A percentile compares a stretch with the other conserved stretches of the same genome.
These are phyloP conservation scores for Otus scops DNA, from an alignment of 2,797 vertebrate species.

Conservation along the genomic window DNA sequence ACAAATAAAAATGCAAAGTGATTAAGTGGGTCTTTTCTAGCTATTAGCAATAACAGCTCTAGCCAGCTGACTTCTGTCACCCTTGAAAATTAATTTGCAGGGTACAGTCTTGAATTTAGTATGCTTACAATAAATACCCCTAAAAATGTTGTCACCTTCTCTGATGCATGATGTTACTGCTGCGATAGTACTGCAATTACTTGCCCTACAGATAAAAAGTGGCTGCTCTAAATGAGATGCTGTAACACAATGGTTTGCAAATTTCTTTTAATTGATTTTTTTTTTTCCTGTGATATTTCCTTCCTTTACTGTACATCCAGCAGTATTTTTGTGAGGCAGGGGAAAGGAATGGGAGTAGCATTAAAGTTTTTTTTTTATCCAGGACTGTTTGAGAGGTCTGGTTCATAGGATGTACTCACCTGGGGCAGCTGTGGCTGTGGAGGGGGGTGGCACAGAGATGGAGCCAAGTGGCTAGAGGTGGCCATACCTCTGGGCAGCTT, in stretches of 20 bases:
- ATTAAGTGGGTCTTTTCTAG: constrained; percentile 55
- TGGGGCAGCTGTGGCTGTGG: neutral
- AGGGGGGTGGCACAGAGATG: neutral
- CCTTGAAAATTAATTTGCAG: constrained; percentile 37
- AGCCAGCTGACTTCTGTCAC: constrained; percentile 50
- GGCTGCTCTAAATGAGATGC: neutral
- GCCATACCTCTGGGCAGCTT: fast-evolving
- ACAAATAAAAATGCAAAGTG: constrained; percentile 57
- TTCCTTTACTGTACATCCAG: neutral
- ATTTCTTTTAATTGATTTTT: constrained; percentile 24
- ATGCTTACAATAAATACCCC: constrained; percentile 32
- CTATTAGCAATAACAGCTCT: constrained; percentile 37
- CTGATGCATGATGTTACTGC: neutral
- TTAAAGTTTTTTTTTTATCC: neutral
- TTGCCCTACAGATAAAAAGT: constrained; percentile 17
- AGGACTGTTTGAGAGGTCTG: neutral
- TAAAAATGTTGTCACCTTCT: constrained; percentile 9
- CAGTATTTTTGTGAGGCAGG: neutral
- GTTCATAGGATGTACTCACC: fast-evolving
- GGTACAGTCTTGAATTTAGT: constrained; percentile 17
- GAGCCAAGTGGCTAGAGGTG: neutral
- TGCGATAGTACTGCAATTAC: neutral
- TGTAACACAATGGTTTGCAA: neutral
- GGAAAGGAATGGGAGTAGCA: neutral
- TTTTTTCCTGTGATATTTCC: neutral